Conservation (phyloP, 2,888 invertebrate genomes). For the Panzeria rudis region DNA sequence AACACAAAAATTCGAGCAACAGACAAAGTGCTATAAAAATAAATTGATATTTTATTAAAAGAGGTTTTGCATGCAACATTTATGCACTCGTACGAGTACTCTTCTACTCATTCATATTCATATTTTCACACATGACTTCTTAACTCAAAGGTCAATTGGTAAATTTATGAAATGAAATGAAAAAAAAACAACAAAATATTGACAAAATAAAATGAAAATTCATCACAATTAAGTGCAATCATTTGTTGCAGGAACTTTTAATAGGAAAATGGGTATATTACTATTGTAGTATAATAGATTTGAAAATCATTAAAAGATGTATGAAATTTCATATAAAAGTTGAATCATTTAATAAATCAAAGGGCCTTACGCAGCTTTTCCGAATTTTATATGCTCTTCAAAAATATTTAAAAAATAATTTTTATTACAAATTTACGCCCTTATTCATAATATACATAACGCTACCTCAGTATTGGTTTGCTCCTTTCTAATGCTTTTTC, state of each 20-base stretch:
- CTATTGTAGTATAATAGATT: background rate
- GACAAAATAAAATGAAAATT: conserved; percentile 32
- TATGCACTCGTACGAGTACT: conserved; percentile 25
- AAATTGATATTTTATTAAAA: conserved; percentile 73
- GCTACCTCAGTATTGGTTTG: too few relatives aligned
- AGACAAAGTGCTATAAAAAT: conserved; percentile 69
- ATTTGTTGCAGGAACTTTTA: background rate
- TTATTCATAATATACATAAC: too few relatives aligned
- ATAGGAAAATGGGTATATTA: background rate
- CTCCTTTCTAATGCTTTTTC: too few relatives aligned
- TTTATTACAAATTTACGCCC: too few relatives aligned
- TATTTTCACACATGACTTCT: conserved; percentile 60
- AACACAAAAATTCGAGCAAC: conserved; percentile 33
- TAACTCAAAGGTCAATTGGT: conserved; percentile 58
- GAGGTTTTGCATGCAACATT: conserved; percentile 62
- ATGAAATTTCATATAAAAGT: background rate
- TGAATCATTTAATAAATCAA: background rate
- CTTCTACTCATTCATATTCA: conserved; percentile 55
- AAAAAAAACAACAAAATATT: background rate
- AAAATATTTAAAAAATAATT: too few relatives aligned
- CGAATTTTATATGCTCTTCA: too few relatives aligned
- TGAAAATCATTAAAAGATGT: background rate
- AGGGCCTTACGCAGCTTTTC: too few relatives aligned
- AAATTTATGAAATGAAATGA: conserved; percentile 9
- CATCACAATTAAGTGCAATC: conserved; percentile 31